Percentiles rank a stretch among this genome's conserved stretches.
Conservation (phyloP, 1,140 invertebrate species). For the Saxidomus purpurata region DNA sequence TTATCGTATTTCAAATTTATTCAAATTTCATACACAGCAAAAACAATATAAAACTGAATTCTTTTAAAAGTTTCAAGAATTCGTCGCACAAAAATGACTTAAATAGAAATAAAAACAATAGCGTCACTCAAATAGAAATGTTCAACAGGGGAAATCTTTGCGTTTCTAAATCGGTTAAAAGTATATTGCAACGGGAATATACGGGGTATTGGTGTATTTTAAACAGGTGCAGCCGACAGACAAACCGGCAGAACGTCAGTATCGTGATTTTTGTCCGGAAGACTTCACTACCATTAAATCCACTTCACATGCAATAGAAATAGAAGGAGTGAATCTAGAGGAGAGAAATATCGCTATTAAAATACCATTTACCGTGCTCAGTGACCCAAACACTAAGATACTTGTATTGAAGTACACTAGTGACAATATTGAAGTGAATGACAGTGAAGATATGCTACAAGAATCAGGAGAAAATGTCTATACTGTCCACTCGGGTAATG, state of each 20-base stretch:
- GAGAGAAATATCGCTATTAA: conserved; percentile 53
- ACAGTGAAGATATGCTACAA: conserved; percentile 31
- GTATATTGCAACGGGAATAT: no score
- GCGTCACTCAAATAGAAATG: no score
- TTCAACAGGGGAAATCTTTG: no score
- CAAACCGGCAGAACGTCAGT: conserved; percentile 34
- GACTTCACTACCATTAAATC: conserved; percentile 56
- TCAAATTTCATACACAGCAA: no score
- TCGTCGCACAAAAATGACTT: no score
- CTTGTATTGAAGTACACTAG: conserved; percentile 57
- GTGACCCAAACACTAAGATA: conserved; percentile 58
- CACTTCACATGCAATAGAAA: conserved; percentile 60
- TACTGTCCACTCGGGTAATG: conserved; percentile 41
- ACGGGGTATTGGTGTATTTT: no score
- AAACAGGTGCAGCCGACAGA: conserved; percentile 54
- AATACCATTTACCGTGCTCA: conserved; percentile 58
- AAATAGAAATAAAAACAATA: no score
- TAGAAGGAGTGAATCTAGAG: conserved; percentile 37
- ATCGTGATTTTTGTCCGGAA: conserved; percentile 53
- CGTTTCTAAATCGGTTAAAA: no score
- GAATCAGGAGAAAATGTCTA: conserved; percentile 6
- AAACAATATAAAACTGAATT: no score
- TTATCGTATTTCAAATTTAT: no score
- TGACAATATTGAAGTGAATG: conserved; percentile 57
- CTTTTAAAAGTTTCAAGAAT: no score